Evolutionary conservation across 2,888 invertebrate species (phyloP), one percentile per base, ranked within the genome.

Genomic region (Schizaphis graminum): DNA sequence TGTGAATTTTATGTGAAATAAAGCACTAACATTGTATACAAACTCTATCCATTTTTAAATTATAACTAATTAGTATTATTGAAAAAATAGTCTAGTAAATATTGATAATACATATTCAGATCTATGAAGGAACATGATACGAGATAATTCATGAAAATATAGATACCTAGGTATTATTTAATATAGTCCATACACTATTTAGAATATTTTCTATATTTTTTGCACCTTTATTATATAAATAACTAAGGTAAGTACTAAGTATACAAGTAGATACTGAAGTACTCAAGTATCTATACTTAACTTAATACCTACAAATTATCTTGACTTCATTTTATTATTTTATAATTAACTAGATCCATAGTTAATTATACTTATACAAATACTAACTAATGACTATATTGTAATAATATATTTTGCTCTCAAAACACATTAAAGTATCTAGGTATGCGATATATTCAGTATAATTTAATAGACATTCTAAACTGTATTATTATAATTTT

Each of bases 281-380:
- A 8, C 35, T 77, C 21, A 35, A 77, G 77, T 87, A 88, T 35
- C 7, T 53, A 49, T 56, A 57, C 2, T 90, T 67, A 47, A n/a
- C 24, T 91, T 77, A 77, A 77, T 26, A 77, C 10, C 24, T 16
- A n/a, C 5, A 28, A 77, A 91, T 28, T 53, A 53, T 7, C 16
- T 7, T 44, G 28, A 53, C 10, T 91, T 84, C 28, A 44, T 91
- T 57, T 57, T 85, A 57, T 44, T 85, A 21, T 57, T 77, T 28
- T 5, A 88, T 92, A 89, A 77, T 89, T 92, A 61, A 44, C 28
- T 89, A 28, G 35, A 8, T 16, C 35, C 77, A 16, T 77, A 77
- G 35, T 2, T 77, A 77, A 77, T 77, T 85, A 44, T 44, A 44
- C 13, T 26, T 85, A 44, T 85, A 26, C 11, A 85, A 44, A 44